Evolutionary conservation across 2,797 vertebrate genomes (phyloP), one percentile per base, ranked within the genome.

Genomic region (Sandelia bainsii): DNA sequence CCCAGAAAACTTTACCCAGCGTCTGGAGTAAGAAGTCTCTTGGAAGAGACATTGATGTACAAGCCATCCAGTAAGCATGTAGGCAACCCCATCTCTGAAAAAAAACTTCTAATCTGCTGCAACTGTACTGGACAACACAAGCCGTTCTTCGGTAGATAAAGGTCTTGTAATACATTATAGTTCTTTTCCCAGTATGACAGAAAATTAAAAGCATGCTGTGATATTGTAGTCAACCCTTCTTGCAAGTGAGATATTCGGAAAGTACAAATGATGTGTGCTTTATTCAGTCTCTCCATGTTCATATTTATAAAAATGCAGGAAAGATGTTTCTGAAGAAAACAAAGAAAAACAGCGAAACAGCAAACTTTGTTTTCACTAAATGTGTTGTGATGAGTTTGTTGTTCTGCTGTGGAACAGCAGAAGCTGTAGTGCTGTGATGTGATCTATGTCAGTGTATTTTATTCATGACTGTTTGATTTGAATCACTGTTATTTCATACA

Each of bases 1-100:
- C 87, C 98, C 98, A 70, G 97, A 98, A 81, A 99, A 99, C 89
- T 99, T 99, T 76, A 97, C 93, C 1, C 94, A 93, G 64, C 96
- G 77, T 65, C 74, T 98, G 89, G 94, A 96, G 48, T 98, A 95
- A 93, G 9, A 1, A 3, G 3, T 8, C 5, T 1, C 42, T 42
- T 42, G 69, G 19, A 32, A 27, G 80, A 81, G 62, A 87, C 63
- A 54, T 62, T 46, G 60, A 77, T 75, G 85, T 88, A 83, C 73
- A 87, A 89, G 79, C 87, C 67, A 77, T 90, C 82, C 88, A 89
- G 71, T 71, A 70, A 90, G 88, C 89, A 92, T 85, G 75, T 83
- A 91, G 89, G 91, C 62, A 75, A 78, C 82, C 75, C 8, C 8
- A n/a, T 12, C 39, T 40, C 32, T 45, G 5, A 56, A 39, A 17